Evolutionary conservation across 2,797 vertebrate species (phyloP), one percentile per base, ranked within the genome.

Genomic region (Anolis apletophallus): DNA sequence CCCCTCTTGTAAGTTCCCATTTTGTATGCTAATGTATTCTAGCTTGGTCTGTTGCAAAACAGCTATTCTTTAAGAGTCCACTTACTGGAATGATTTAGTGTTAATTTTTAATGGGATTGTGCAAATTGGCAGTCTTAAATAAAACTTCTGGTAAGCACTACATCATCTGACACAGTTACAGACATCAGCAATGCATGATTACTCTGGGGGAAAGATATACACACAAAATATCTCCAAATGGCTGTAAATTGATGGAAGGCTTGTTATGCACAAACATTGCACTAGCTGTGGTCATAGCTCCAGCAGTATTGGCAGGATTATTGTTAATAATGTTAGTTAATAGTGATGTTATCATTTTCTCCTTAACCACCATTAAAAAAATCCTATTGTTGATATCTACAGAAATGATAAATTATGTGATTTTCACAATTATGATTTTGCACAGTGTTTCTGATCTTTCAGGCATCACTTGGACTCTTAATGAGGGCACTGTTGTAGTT

Each of bases 11-110:
- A 92, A 91, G 52, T 91, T 95, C 90, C 82, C 87, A 64, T 72
- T 88, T 90, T 89, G 85, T 36, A 74, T 95, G 93, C 93, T 88
- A 92, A 92, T 93, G 95, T 92, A 86, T 94, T 93, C 80, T 87
- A 68, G 14, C 16, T 88, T 91, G 21, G 12, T 82, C 89, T 36
- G 26, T 80, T 76, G 90, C 55, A 93, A 93, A 91, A 19, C 73
- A 90, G 84, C 67, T 91, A 94, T 92, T 94, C 46, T 93, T 91
- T 88, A 85, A 85, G 85, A 92, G 54, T 91, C 93, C 94, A 29
- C 19, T 92, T 87, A 88, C 46, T 80, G 36, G 54, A 94, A 92
- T 82, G 29, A 92, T 90, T 91, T 90, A 85, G 68, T 55, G 87
- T 89, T 90, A 90, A 94, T 96, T 96, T 89, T 95, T 92, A 94